Evolutionary conservation across 2,888 invertebrate genomes (phyloP).

Genomic region (Pristionchus fissidentatus): DNA sequence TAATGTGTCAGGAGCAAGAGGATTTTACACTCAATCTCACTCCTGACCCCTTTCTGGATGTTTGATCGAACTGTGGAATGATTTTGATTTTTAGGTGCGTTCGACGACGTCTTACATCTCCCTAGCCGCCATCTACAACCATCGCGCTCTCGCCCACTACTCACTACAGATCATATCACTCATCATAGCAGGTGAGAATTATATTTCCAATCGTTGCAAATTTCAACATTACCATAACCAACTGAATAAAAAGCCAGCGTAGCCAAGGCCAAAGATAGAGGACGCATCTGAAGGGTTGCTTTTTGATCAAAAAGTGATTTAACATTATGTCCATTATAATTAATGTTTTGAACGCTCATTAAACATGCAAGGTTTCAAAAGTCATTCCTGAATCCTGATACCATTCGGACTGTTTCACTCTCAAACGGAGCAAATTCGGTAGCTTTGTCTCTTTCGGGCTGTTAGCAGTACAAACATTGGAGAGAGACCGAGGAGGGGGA

Average conservation of each 20-base stretch:
- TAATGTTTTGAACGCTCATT: no score
- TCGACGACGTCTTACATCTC: slow-evolving; percentile 93
- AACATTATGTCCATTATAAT: no score
- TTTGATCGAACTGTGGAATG: neutral
- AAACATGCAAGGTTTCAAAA: no score
- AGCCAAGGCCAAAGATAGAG: no score
- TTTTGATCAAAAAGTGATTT: no score
- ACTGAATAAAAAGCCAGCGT: neutral
- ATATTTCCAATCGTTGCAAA: slow-evolving; percentile 31
- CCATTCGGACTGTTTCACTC: no score
- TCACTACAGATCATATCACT: slow-evolving; percentile 91
- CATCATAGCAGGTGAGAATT: slow-evolving; percentile 84
- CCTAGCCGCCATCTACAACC: slow-evolving; percentile 91
- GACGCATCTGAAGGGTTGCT: no score
- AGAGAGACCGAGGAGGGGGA: slow-evolving; percentile 4
- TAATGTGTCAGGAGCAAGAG: neutral
- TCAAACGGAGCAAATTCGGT: neutral
- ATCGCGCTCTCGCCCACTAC: slow-evolving; percentile 87
- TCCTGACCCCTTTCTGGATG: neutral
- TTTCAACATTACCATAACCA: neutral
- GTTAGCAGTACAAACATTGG: neutral
- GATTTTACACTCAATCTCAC: neutral
- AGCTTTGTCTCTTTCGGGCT: no score
- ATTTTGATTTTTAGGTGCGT: neutral
- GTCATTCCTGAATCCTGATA: no score